Base-by-base conservation (phyloP, 2,888 invertebrate genomes). In the Ferdinandea cuprea region DNA sequence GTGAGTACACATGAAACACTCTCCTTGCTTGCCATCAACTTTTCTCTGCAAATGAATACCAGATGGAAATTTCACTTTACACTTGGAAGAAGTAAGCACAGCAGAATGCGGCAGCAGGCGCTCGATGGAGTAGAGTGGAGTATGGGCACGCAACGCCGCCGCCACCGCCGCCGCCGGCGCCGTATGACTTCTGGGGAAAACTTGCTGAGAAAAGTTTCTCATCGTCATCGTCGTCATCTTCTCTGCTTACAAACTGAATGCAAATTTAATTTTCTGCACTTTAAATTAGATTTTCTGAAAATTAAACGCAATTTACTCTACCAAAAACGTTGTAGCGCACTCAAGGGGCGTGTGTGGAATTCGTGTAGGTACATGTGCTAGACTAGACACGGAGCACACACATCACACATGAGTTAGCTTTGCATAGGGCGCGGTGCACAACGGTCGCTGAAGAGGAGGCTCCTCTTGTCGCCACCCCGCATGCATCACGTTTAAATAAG, bases 211-310 rank as follows among this genome's bases (percentile, higher is more conserved):
- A 83, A 83, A 83, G 78, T 83, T 83, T 46, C 63, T 72, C 78
- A 58, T 78, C 72, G 66, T 73, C 68, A 72, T 72, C 80, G 68
- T 69, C 71, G 30, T 83, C 77, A 48, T 69, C 52, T 69, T 68
- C 52, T 71, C 35, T 66, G 72, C 77, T 77, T 83, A 83, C 72
- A 78, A 42, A 73, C 83, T 83, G 83, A 83, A 83, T 83, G 83
- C 83, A 83, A 83, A 83, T 83, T 83, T 83, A 72, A 83, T 83
- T 83, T 83, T 83, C 78, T 83, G 83, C 83, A 83, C 83, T 83
- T 83, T 78, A 83, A 83, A 83, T 83, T 83, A 83, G 83, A 83
- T 83, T 78, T 78, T 83, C 68, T 83, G 83, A 78, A 78, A 83
- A 83, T 83, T 83, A 83, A 83, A 83, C 83, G 83, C 83, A 83